phyloP scores from a whole-genome alignment of 1,140 invertebrate species.

The Drosophila nigromelanica region DNA sequence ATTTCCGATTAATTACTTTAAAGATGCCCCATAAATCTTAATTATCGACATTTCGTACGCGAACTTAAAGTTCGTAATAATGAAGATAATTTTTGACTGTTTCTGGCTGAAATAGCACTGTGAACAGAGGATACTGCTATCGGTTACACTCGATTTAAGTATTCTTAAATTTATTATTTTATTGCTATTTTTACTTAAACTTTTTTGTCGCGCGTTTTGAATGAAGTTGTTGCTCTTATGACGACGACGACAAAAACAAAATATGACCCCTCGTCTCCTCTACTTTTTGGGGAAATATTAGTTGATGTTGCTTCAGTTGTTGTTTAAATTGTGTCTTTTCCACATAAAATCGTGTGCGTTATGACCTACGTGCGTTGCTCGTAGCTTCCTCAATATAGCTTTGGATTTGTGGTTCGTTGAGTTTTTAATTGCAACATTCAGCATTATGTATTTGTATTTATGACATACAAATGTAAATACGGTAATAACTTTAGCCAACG shows the following conservation, averaged over 20 bases:
- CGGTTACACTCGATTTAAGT: too few species aligned
- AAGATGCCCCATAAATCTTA: too few species aligned
- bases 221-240: conserved; percentile 18
- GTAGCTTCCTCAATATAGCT: conserved; percentile 46
- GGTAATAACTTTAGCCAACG: too few species aligned
- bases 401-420: conserved; percentile 46
- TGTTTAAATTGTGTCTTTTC: conserved; percentile 44
- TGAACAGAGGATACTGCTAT: too few species aligned
- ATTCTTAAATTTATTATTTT: neutral
- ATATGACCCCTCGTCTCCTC: conserved; percentile 22
- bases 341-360: conserved; percentile 58
- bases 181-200: conserved; percentile 17
- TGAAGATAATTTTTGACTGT: too few species aligned
- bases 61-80: too few species aligned
- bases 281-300: too few species aligned
- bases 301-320: too few species aligned
- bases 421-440: conserved; percentile 30
- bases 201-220: conserved; percentile 23
- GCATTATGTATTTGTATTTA: conserved; percentile 4
- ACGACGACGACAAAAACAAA: conserved; percentile 19
- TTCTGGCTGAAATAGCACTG: too few species aligned
- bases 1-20: too few species aligned
- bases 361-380: too few species aligned
- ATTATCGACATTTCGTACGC: too few species aligned
- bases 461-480: neutral